A percentile compares a stretch with the other conserved stretches of the same genome.
Evolutionary conservation across 1,140 invertebrate species (phyloP).

Genomic region (Brachionus koreanus): DNA sequence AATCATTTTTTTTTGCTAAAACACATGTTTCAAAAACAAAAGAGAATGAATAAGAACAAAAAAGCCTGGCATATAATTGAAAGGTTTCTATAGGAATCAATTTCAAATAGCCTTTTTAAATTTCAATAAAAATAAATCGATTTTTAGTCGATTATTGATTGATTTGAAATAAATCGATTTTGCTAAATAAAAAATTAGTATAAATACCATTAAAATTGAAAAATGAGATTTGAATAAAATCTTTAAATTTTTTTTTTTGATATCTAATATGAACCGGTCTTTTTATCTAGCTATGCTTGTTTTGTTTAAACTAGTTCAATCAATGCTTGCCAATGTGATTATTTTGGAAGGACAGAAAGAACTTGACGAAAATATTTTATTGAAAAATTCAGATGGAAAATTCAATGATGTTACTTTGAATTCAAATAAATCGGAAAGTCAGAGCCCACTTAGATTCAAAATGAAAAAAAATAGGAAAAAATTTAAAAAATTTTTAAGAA

Average conservation of each 20-base stretch:
- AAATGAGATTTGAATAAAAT: too few species aligned
- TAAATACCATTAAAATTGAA: background rate
- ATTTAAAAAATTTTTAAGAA: background rate
- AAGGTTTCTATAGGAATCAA: background rate
- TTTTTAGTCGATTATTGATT: conserved; percentile 3
- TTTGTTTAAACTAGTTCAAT: background rate
- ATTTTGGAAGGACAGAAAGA: background rate
- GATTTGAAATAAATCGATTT: conserved; percentile 5
- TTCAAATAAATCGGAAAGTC: background rate
- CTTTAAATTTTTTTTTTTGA: background rate
- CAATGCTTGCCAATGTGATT: background rate
- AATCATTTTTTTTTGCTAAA: background rate
- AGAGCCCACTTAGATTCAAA: background rate
- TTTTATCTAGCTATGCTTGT: background rate
- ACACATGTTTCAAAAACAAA: background rate
- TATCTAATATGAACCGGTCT: background rate
- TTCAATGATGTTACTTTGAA: background rate
- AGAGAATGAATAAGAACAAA: background rate
- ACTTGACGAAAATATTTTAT: background rate
- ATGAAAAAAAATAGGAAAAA: background rate
- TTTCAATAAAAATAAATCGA: background rate
- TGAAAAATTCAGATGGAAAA: too few species aligned
- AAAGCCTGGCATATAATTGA: background rate
- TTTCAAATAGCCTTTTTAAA: background rate
- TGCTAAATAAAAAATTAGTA: background rate